These are phyloP conservation scores for Antitype chi DNA, from an alignment of 2,888 invertebrate species.

Conservation along the genomic window DNA sequence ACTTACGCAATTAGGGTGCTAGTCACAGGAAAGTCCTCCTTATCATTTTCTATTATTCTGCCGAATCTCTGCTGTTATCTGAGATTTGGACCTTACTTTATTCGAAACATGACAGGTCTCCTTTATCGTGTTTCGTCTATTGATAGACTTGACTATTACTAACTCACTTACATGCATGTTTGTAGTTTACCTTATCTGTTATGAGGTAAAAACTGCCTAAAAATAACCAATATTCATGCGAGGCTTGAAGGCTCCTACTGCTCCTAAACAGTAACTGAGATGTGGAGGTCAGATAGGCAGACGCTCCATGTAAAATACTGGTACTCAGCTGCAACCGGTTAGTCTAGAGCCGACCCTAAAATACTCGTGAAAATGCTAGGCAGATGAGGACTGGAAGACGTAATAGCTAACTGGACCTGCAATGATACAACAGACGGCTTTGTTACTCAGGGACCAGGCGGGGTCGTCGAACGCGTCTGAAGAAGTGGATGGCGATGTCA, in stretches of 20 bases:
- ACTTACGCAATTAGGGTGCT: no score
- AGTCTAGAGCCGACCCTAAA: background rate
- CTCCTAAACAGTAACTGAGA: background rate
- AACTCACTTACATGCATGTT: background rate
- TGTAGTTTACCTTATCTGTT: no score
- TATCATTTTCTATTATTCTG: no score
- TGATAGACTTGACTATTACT: background rate
- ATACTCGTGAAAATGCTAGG: background rate
- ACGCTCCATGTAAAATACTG: background rate
- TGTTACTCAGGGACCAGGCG: slow-evolving; percentile 78
- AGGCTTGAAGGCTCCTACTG: background rate
- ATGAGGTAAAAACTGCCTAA: no score
- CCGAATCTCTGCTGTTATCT: no score
- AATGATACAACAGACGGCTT: background rate
- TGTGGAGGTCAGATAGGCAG: background rate
- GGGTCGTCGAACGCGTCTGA: slow-evolving; percentile 76
- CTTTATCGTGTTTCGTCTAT: background rate
- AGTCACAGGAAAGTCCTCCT: no score
- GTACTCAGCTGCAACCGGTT: background rate
- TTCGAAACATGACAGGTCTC: no score
- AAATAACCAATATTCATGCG: background rate
- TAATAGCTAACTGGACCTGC: background rate
- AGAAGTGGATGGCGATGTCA: slow-evolving; percentile 79
- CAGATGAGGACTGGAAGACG: background rate
- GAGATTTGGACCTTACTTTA: no score